Conservation (phyloP, 2,888 invertebrate genomes). For the Encarsia formosa region DNA sequence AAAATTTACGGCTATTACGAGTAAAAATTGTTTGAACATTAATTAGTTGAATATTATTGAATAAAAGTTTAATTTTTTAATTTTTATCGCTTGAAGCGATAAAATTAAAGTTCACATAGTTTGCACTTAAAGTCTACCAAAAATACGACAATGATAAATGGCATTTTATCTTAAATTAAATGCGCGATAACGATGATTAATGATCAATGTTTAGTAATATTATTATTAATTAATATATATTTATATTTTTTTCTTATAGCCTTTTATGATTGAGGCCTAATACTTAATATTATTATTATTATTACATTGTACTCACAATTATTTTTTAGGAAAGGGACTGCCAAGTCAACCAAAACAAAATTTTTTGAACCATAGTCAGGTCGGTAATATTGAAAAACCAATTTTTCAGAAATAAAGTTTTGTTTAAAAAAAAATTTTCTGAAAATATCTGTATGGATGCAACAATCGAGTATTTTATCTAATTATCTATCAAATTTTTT, state of each 20-base stretch:
- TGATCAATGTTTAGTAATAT: slow-evolving; percentile 2
- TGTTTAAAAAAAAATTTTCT: too few relatives aligned
- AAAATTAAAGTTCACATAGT: too few relatives aligned
- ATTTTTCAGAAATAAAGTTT: too few relatives aligned
- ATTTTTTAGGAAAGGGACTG: slow-evolving; percentile 16
- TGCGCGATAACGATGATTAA: slow-evolving; percentile 13
- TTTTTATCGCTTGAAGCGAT: too few relatives aligned
- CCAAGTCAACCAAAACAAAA: slow-evolving; percentile 1
- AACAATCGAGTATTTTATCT: too few relatives aligned
- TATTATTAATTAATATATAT: slow-evolving; percentile 9
- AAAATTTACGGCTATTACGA: slow-evolving; percentile 1
- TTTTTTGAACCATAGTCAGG: too few relatives aligned
- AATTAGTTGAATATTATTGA: not conserved
- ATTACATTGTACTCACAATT: slow-evolving; percentile 11
- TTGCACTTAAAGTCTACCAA: slow-evolving; percentile 12
- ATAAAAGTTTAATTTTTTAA: too few relatives aligned
- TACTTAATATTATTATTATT: slow-evolving; percentile 18
- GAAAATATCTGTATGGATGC: too few relatives aligned
- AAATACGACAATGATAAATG: slow-evolving; percentile 19
- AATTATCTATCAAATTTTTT: too few relatives aligned
- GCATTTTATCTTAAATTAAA: slow-evolving; percentile 19
- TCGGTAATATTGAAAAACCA: too few relatives aligned
- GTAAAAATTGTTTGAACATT: slow-evolving; percentile 1
- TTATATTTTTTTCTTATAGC: not conserved
- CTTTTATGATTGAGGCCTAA: slow-evolving; percentile 7